Evolutionary conservation across 2,797 vertebrate species (phyloP), one percentile per base, ranked within the genome.

Genomic region (Micromesistius poutassou): DNA sequence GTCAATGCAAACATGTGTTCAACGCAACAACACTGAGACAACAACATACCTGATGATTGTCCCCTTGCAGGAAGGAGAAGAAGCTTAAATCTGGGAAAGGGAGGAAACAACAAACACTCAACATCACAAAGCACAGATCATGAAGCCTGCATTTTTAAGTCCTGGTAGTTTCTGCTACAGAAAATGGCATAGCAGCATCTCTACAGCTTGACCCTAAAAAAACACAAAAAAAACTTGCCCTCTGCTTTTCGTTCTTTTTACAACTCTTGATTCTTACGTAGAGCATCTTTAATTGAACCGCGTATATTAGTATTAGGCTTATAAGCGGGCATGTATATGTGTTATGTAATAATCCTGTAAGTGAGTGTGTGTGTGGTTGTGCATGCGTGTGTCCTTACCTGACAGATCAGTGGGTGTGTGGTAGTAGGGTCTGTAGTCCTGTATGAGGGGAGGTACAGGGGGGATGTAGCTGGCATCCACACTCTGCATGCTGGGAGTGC

Each of bases 61-160:
- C 98, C 87, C 97, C 96, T 95, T 98, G 97, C 88, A 99, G 94
- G 90, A 99, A 99, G 85, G 97, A 97, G 91, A 99, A 99, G 94
- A 98, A 98, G 93, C 98, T 98, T 93, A 99, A 92, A 90, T 98
- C 98, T 99, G 93, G n/a, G 80, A 87, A 10, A 86, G 19, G 30
- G 30, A 80, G 19, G 83, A 13, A 72, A n/a, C 68, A 71, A 8
- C 30, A 33, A 5, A 30, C 22, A 66, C 35, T 36, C 12, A 75
- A 22, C 30, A 62, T 31, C 14, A 75, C 19, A 68, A 25, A 68
- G 66, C 46, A 6, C 66, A 10, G n/a, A 35, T 35, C 33, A 35
- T 6, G 33, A 35, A 35, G 33, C 7, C 33, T 35, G 33, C 4
- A 62, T 62, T 8, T 62, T 6, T 19, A 62, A 62, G 22, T n/a